Base-by-base conservation (phyloP, 2,888 invertebrate species). In the Timema podura region DNA sequence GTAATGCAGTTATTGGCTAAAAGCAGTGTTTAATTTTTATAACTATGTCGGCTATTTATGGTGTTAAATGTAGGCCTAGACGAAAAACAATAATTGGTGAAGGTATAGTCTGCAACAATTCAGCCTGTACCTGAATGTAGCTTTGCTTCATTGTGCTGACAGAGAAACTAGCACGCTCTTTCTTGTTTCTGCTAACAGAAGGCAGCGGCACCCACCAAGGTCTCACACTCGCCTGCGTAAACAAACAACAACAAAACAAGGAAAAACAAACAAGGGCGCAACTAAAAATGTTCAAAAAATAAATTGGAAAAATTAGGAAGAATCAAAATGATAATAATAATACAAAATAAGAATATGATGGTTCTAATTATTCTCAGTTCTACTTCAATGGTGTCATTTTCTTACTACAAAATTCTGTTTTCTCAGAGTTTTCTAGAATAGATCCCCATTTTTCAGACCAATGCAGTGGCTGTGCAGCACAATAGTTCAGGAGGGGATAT, bases 51-150 rank as follows among this genome's bases (percentile, higher is more conserved):
- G 3, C 30, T 30, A 30, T 30, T 30, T 30, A 30, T 30, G 30
- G 30, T 30, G 30, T 30, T 30, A 51, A 51, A 51, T 13, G 44
- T 45, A 61, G 61, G 61, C 11, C 11, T 15, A 15, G 61, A 61
- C 16, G 61, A 45, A 61, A 61, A 45, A 61, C 61, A 61, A 30
- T 15, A 61, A 45, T 11, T 44, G 30, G 30, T 61, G 16, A 15
- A 61, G 61, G 61, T 45, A 44, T 15, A 61, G 30, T 44, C 9
- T 61, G 16, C 13, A 45, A 44, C 16, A 30, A 64, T 13, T 45
- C n/a, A 59, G 59, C 15, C 65, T 67, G 71, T 81, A 82, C 82
- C 82, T 82, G 82, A 80, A 82, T 81, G 76, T 82, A 82, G 76
- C 81, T 82, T 79, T 82, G 82, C 80, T 81, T 82, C 81, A 82